A percentile compares a stretch with the other conserved stretches of the same genome.
phyloP scores from a whole-genome alignment of 2,113 vertebrate genomes.

The Eleginops maclovinus region DNA sequence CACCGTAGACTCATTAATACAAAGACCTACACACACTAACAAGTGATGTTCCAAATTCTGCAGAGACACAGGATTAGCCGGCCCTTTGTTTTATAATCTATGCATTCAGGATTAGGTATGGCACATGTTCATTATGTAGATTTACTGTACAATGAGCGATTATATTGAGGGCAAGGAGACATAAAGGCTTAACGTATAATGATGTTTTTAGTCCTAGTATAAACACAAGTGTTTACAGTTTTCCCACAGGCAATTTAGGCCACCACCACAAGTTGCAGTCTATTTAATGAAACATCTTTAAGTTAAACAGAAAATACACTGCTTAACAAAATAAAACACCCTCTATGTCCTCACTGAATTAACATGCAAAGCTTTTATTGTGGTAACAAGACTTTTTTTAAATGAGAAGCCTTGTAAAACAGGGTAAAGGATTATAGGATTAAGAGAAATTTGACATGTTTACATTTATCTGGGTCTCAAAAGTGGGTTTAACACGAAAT shows the following conservation, averaged over 20 bases:
- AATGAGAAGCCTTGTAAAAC: neutral
- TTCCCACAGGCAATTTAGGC: constrained; percentile 16
- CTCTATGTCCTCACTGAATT: neutral
- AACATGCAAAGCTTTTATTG: neutral
- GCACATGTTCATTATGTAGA: constrained; percentile 30
- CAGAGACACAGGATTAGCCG: constrained; percentile 44
- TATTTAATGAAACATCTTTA: neutral
- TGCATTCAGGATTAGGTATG: constrained; percentile 38
- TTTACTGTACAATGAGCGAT: constrained; percentile 24
- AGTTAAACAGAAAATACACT: neutral
- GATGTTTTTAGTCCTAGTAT: neutral
- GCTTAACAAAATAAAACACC: neutral
- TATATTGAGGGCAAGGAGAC: constrained; percentile 20
- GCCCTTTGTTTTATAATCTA: constrained; percentile 54
- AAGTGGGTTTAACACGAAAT: neutral
- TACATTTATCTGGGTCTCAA: neutral
- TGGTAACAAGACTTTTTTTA: neutral
- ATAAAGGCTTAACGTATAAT: constrained; percentile 30
- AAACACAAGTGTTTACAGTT: neutral
- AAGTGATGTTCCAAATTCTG: constrained; percentile 47
- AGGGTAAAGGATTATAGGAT: no score
- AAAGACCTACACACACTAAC: constrained; percentile 41
- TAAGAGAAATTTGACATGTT: neutral
- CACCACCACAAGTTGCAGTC: neutral
- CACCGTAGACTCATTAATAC: constrained; percentile 43